Evolutionary conservation across 1,140 invertebrate genomes (phyloP), one percentile per base, ranked within the genome.

Genomic region (Riptortus pedestris): DNA sequence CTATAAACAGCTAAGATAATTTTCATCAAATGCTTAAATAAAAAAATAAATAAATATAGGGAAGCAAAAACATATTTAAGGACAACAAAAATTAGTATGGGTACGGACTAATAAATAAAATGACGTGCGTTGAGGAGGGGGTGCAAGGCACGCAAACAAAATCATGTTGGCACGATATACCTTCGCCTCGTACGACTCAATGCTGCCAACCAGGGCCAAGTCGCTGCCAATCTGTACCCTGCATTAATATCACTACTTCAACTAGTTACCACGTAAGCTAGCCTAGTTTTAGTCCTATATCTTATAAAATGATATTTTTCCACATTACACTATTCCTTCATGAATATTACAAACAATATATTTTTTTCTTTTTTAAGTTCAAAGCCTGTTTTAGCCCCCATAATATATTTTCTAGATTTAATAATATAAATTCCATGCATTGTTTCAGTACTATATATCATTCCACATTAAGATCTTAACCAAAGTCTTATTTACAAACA

Each of bases 181-280:
- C 65, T 66, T 57, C 65, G 65, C 31, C 61, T 29, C 9, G 65
- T 29, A 16, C 60, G 65, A 33, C 31, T 62, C 51, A 66, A 26
- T 63, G 60, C 65, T 28, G 61, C 51, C 48, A 66, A 62, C 65
- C 65, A 66, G 4, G 65, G 60, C 65, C 60, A 66, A 28, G 65
- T 26, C 16, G 60, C 18, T 18, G 65, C 64, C 64, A 65, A 48
- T 48, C 57, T 65, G 64, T 65, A 65, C 45, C 64, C 64, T 65
- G 64, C 45, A 31, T 55, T 55, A 22, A 55, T 26, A 55, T 18
- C 51, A 55, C 51, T 18, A 55, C 51, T 55, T 55, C 51, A 55
- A 55, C 51, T 55, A 55, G 51, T 24, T 55, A 24, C 51, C 51
- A 55, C 51, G 51, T 26, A 24, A 55, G 22, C 51, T 55, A 55